Evolutionary conservation across 1,140 invertebrate genomes (phyloP), one percentile per base, ranked within the genome.

Genomic region (Episyrphus balteatus): DNA sequence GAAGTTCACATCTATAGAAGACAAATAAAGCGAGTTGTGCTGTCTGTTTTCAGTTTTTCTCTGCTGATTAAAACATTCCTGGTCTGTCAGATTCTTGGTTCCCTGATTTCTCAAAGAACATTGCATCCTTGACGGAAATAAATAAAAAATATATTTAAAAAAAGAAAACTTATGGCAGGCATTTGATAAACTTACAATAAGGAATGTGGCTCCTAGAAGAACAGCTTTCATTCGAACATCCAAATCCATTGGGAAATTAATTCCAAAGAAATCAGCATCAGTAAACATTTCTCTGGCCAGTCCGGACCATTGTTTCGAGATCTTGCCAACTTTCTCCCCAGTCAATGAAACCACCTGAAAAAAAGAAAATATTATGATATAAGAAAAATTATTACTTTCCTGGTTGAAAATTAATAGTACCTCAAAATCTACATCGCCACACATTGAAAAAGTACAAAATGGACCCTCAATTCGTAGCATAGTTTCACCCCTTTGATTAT

Each of bases 401-500:
- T n/a, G 17, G 7, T 37, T 32, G 3, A 5, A n/a, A 11, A 12
- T 2, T 17, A 14, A 12, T 49, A 53, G 71, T 44, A 81, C 77
- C 55, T 80, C 70, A 58, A 81, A 82, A 52, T 80, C 80, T 2
- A 91, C 83, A 59, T 90, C 83, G 10, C 86, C 86, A 70, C 86
- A 92, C 21, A 89, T 75, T 38, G 78, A 81, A 57, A 78, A 83
- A 1, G 84, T 85, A 67, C 85, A 90, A 36, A 88, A 66, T 0
- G 92, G 90, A 6, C 91, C 92, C 66, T 88, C 82, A 54, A 96
- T 86, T 49, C 73, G 75, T 7, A 95, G 69, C 2, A 93, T 81
- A 0, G 79, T 79, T 43, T 90, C 80, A 18, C 84, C 88, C 9
- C 75, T 61, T 3, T 80, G 77, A 68, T 94, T 83, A 53, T 86